Evolutionary conservation across 2,113 vertebrate species (phyloP), one percentile per base, ranked within the genome.

Genomic region (Perca schrenkii): DNA sequence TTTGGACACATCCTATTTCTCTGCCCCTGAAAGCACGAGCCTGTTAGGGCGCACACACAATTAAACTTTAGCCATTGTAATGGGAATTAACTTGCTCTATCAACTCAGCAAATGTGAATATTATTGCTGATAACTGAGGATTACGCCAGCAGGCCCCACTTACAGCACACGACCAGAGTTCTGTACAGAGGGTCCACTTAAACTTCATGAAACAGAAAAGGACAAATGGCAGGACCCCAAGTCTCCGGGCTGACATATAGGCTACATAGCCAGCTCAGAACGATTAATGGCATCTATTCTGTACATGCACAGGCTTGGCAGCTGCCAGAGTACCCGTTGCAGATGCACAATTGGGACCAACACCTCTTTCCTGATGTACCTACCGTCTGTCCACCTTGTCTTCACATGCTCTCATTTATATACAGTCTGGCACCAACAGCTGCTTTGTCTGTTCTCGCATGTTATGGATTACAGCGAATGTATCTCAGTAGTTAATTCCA

Each of bases 101-200:
- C 88, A 83, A 82, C 85, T 89, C 81, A 69, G 84, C 86, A 87
- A 92, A 91, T 92, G 79, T 90, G 62, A 91, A 90, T 83, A 89
- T 93, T 91, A 95, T 93, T 92, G 87, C 88, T 82, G 79, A 89
- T 92, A 89, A 92, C 73, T 12, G 76, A 60, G 78, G 71, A 79
- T 67, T 80, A 79, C 8, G 54, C 60, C 10, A 25, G 21, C 70
- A 60, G 70, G 22, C 31, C 22, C 19, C 47, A 10, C 28, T 68
- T 63, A 50, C 62, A 66, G 71, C 58, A 40, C 69, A 70, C 31
- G 31, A 74, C 66, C 68, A 43, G 73, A 70, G 61, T 64, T 62
- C 40, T 70, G 65, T 74, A 73, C 1, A 56, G 36, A 58, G 61
- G 66, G 31, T 75, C 70, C 52, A 63, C 69, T 86, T 75, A 54